Base-by-base conservation (phyloP, 2,113 vertebrate species). In the Notothenia coriiceps region DNA sequence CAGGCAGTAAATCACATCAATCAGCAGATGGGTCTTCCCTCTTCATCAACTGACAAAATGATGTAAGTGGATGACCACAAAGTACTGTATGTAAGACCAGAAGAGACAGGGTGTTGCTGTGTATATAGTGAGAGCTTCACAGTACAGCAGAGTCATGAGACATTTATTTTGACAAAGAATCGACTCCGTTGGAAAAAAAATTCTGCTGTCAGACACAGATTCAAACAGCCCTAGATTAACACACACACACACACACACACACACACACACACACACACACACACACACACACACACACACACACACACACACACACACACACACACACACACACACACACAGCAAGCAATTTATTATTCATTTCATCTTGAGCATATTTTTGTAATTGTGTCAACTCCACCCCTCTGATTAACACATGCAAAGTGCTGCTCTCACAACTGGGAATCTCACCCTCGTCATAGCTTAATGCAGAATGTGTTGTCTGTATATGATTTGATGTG, bases 41-140 rank as follows among this genome's bases (percentile, higher is more conserved):
- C 77, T 72, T 85, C 65, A 77, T 86, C 79, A 69, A 6, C 56
- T 84, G 65, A 83, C 82, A 89, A 75, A 85, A 78, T 82, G 69
- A 79, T 29, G 60, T 71, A 67, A 86, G 60, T 88, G 73, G 65
- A 81, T 80, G 80, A 86, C 87, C 78, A 72, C 84, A 88, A 85
- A 75, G 57, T 82, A 71, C 64, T 55, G 17, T 13, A 56, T 81
- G 56, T 46, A 46, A 67, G 62, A 84, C 54, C 20, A 52, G 52
- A 77, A 35, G 25, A 80, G 17, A 84, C 18, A 0, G 55, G 33
- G 18, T 68, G 65, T 54, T 70, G 43, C 54, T 68, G 4, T 70
- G 50, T 61, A 13, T 61, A 44, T 51, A 50, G 25, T 74, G n/a
- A 57, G 79, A 40, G 5, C 9, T 35, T 61, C 43, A 29, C 20